Percentiles rank a stretch among this genome's conserved stretches.
Conservation (phyloP, 2,797 vertebrate genomes). For the Acrocephalus scirpaceus region DNA sequence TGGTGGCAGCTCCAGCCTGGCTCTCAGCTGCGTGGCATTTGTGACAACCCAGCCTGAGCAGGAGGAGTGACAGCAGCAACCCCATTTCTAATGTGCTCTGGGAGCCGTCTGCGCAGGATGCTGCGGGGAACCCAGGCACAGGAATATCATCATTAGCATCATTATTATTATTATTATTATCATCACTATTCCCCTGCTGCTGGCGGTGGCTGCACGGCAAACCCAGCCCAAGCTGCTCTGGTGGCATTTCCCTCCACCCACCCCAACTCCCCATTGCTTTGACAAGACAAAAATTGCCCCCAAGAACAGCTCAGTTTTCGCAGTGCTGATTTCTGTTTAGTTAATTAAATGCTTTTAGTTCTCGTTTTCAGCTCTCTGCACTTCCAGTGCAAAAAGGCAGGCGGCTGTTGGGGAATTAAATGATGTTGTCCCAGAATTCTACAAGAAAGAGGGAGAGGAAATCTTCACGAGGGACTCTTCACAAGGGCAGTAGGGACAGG, state of each 20-base stretch:
- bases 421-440: background rate
- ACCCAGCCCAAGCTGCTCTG: background rate
- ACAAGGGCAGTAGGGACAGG: background rate
- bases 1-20: background rate
- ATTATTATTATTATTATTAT: background rate
- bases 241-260: slow-evolving; percentile 21
- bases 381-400: background rate
- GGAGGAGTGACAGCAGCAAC: slow-evolving; percentile 8
- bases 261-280: slow-evolving; percentile 15
- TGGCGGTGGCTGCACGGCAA: background rate
- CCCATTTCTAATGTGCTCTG: background rate
- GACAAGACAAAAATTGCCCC: slow-evolving; percentile 26
- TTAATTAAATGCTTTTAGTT: slow-evolving; percentile 13
- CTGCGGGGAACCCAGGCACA: slow-evolving; percentile 44
- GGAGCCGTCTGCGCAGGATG: background rate
- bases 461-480: background rate
- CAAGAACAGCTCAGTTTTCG: background rate
- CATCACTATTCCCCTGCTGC: slow-evolving; percentile 26
- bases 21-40: background rate
- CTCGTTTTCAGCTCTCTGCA: background rate
- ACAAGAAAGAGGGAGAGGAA: background rate
- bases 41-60: background rate
- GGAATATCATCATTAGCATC: background rate
- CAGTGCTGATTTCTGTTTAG: slow-evolving; percentile 15
- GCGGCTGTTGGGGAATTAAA: background rate